These are phyloP conservation scores for Pogonomyrmex californicus DNA, from an alignment of 1,140 invertebrate species.

Conservation along the genomic window DNA sequence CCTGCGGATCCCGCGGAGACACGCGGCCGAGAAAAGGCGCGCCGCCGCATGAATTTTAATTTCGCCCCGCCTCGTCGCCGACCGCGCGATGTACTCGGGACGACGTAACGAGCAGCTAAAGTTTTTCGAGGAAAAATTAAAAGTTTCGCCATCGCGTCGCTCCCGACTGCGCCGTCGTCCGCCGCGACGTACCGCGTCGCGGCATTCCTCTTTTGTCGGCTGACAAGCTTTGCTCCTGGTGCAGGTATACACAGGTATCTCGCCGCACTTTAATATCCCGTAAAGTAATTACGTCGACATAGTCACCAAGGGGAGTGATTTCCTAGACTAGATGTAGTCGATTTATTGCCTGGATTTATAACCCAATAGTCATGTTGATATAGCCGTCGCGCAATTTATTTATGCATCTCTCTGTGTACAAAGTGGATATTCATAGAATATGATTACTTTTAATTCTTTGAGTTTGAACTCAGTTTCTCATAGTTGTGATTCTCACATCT, in stretches of 20 bases:
- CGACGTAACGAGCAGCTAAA: slow-evolving; percentile 83
- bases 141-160: slow-evolving; percentile 76
- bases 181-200: neutral
- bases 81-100: slow-evolving; percentile 75
- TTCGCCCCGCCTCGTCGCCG: slow-evolving; percentile 77
- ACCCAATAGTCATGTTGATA: neutral
- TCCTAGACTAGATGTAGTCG: slow-evolving; percentile 28
- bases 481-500: neutral
- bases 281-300: slow-evolving; percentile 79
- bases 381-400: neutral
- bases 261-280: slow-evolving; percentile 67
- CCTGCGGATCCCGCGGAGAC: slow-evolving; percentile 79
- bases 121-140: slow-evolving; percentile 86
- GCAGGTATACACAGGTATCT: slow-evolving; percentile 57
- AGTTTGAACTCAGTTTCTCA: neutral
- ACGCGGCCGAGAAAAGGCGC: slow-evolving; percentile 83
- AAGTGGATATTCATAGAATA: neutral
- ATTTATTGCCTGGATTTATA: slow-evolving; percentile 65
- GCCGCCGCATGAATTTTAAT: slow-evolving; percentile 85
- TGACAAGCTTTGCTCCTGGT: slow-evolving; percentile 65
- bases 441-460: neutral
- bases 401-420: neutral
- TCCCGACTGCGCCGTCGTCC: slow-evolving; percentile 12
- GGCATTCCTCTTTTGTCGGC: slow-evolving; percentile 9
- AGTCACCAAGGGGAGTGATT: slow-evolving; percentile 48